These are phyloP conservation scores for Raphicerus campestris DNA, from an alignment of 2,113 vertebrate species.

Conservation along the genomic window DNA sequence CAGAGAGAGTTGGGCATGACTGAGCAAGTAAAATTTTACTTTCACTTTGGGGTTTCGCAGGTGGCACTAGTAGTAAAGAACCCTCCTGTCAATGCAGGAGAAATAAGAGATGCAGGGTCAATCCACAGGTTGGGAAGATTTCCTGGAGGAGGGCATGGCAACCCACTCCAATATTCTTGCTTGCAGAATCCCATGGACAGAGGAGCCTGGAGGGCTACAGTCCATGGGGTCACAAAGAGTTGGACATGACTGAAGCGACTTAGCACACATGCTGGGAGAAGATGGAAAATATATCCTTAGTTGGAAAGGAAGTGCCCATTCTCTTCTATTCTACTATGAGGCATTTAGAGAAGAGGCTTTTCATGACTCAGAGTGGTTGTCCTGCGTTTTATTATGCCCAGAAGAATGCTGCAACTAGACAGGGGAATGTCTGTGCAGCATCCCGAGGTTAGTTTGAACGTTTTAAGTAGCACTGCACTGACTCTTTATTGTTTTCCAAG, in stretches of 20 bases:
- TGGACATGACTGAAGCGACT: not conserved
- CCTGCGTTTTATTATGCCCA: not conserved
- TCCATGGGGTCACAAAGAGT: not conserved
- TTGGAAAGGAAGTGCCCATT: not conserved
- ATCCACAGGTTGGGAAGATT: not conserved
- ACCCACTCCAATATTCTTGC: not conserved
- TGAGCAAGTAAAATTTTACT: not conserved
- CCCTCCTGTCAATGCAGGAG: not conserved
- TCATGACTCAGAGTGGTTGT: not conserved
- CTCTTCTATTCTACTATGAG: not conserved
- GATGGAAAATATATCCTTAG: not conserved
- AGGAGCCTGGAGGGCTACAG: not conserved
- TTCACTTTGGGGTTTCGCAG: not conserved
- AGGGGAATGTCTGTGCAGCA: not conserved
- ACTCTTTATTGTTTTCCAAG: conserved; percentile 26
- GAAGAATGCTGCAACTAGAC: not conserved
- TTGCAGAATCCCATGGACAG: not conserved
- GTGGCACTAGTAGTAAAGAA: not conserved
- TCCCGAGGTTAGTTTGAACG: not conserved
- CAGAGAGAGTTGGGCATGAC: not conserved
- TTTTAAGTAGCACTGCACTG: not conserved
- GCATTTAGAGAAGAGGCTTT: not conserved
- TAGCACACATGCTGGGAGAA: not conserved
- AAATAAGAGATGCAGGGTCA: not conserved
- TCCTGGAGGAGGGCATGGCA: not conserved